Conservation (phyloP, 2,797 vertebrate species). For the Schizothorax lantsangensis region DNA sequence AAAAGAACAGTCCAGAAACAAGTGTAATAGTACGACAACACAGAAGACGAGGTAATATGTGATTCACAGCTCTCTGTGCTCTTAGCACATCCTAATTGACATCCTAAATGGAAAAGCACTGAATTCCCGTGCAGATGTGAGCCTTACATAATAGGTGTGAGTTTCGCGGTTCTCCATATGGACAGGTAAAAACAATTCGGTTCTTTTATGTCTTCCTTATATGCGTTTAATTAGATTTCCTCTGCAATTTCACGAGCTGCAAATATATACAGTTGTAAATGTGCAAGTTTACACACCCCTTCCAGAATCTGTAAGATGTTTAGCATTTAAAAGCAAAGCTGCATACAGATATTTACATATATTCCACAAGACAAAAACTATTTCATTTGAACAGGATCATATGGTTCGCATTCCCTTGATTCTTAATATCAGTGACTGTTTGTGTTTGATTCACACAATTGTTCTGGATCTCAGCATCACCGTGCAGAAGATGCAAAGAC, state of each 20-base stretch:
- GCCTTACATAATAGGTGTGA: slow-evolving; percentile 46
- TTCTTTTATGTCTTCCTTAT: neutral
- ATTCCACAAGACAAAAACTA: neutral
- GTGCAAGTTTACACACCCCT: neutral
- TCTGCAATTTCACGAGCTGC: slow-evolving; percentile 5
- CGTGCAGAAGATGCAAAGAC: neutral
- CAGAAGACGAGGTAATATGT: slow-evolving; percentile 67
- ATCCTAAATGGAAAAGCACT: slow-evolving; percentile 75
- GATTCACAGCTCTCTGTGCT: slow-evolving; percentile 77
- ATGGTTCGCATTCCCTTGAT: neutral
- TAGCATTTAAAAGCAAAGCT: neutral
- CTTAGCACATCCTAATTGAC: slow-evolving; percentile 65
- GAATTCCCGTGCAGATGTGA: slow-evolving; percentile 64
- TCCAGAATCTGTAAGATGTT: slow-evolving; percentile 7
- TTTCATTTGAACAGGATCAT: neutral
- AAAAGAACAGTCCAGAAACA: slow-evolving; percentile 78
- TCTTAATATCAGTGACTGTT: neutral
- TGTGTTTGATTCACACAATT: neutral
- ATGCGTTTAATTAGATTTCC: slow-evolving; percentile 23
- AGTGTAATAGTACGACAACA: slow-evolving; percentile 66
- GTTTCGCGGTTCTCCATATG: slow-evolving; percentile 27
- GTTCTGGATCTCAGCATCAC: neutral
- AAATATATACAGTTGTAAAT: slow-evolving; percentile 11
- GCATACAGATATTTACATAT: neutral
- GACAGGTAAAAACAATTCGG: slow-evolving; percentile 36